Percentiles rank a stretch among this genome's conserved stretches.
Evolutionary conservation across 2,888 invertebrate species (phyloP).

Genomic region (Ethmia dodecea): DNA sequence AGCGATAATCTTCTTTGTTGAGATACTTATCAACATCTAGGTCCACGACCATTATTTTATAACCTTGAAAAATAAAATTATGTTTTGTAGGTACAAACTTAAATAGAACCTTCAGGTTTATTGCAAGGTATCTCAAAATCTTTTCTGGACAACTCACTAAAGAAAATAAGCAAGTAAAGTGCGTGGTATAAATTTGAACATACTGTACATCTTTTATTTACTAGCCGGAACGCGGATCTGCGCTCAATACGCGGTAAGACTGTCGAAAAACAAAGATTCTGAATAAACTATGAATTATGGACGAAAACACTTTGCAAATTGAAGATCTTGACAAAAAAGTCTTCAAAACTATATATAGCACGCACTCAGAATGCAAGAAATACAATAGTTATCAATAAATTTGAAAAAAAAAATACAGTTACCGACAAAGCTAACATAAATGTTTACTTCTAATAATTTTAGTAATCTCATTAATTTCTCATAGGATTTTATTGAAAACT

Average conservation of each 20-base stretch:
- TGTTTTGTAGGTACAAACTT: neutral
- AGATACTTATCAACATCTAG: conserved; percentile 8
- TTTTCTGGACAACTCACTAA: neutral
- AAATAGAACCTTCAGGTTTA: neutral
- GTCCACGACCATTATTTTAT: conserved; percentile 7
- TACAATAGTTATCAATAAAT: neutral
- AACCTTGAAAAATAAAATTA: conserved; percentile 3
- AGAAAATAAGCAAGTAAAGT: neutral
- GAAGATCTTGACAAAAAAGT: neutral
- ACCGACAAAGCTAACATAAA: neutral
- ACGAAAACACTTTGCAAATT: neutral
- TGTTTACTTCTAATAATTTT: neutral
- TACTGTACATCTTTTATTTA: conserved; percentile 5
- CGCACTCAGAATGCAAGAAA: neutral
- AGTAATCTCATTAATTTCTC: neutral
- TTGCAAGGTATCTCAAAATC: neutral
- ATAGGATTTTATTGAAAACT: neutral
- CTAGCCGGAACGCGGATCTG: conserved; percentile 10
- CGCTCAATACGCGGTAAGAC: conserved; percentile 4
- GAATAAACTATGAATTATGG: conserved; percentile 1
- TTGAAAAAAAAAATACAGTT: neutral
- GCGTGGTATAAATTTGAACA: conserved; percentile 1
- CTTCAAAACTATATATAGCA: neutral
- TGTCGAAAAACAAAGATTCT: neutral
- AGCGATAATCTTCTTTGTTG: conserved; percentile 7